Base-by-base conservation (phyloP, 2,113 vertebrate species). In the Psephotus haematonotus region DNA sequence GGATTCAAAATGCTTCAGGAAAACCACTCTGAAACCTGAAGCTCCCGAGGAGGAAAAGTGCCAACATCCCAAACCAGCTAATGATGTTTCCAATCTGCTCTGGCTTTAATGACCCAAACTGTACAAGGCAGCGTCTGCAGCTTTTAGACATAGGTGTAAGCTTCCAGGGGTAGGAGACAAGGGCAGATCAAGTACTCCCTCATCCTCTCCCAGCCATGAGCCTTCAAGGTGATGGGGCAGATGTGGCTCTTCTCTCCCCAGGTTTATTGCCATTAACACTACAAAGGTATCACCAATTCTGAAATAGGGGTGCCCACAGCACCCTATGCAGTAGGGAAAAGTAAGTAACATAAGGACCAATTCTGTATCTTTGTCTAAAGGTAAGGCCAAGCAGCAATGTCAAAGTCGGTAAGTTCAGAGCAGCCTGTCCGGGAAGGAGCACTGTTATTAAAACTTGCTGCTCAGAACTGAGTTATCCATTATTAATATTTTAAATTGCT, bases 401-500 rank as follows among this genome's bases (percentile, higher is more conserved):
- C 90, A 94, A 47, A 92, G 89, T 3, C 85, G 74, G 5, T 27
- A 46, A 63, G 43, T 64, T 46, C 89, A 55, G 77, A 82, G 77
- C 90, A 91, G 50, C 64, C 65, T 0, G 0, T 15, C 28, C 1
- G 0, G 72, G 69, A 41, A 67, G 41, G 63, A 85, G 22, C 50
- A 17, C 17, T 37, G 29, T 25, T 71, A 77, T 74, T 87, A 92
- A 88, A 88, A 53, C 59, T 69, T 55, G 6, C 80, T 81, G 41
- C 86, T 90, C 80, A 35, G 83, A 95, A 94, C 90, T 53, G 72
- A 90, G 46, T 57, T 65, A 43, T 67, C 92, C 88, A 77, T 89
- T 89, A 94, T 95, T 90, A 94, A 96, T 95, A 90, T 88, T 92
- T 93, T 77, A 88, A 94, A 92, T 81, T 62, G 80, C 70, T 71